phyloP scores from a whole-genome alignment of 23 tunicate species.

The Halocynthia roretzi region DNA sequence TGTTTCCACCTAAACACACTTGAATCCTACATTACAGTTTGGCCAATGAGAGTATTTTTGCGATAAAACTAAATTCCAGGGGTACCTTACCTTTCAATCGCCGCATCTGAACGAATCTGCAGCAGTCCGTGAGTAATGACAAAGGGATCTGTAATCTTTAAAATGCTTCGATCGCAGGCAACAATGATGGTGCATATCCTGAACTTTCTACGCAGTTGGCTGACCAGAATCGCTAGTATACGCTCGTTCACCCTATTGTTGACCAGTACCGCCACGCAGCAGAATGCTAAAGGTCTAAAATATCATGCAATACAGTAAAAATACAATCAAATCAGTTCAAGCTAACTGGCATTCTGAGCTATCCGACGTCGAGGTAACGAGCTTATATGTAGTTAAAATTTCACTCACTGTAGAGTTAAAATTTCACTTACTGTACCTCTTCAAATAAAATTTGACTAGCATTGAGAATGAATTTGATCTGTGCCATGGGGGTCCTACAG shows the following conservation, averaged over 20 bases:
- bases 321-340: too few relatives aligned
- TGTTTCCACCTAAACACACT: too few relatives aligned
- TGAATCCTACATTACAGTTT: too few relatives aligned
- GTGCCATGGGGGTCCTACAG: too few relatives aligned
- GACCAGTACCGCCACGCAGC: slow-evolving; percentile 18
- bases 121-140: slow-evolving; percentile 21
- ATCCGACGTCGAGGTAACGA: too few relatives aligned
- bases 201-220: not conserved
- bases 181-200: slow-evolving; percentile 5
- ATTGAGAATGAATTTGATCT: too few relatives aligned
- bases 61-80: too few relatives aligned
- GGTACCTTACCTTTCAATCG: slow-evolving; percentile 5
- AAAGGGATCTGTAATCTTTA: slow-evolving; percentile 15
- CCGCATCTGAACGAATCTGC: slow-evolving; percentile 11
- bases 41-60: too few relatives aligned
- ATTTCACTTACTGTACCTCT: not conserved
- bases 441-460: not conserved
- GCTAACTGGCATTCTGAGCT: too few relatives aligned
- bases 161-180: slow-evolving; percentile 15
- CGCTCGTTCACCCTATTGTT: slow-evolving; percentile 16
- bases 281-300: slow-evolving; percentile 24
- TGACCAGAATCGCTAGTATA: slow-evolving; percentile 11
- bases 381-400: too few relatives aligned
- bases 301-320: not conserved
- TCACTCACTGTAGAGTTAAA: not conserved